A percentile compares a stretch with the other conserved stretches of the same genome.
Conservation (phyloP, 2,113 vertebrate genomes). For the Pterocles orientalis region DNA sequence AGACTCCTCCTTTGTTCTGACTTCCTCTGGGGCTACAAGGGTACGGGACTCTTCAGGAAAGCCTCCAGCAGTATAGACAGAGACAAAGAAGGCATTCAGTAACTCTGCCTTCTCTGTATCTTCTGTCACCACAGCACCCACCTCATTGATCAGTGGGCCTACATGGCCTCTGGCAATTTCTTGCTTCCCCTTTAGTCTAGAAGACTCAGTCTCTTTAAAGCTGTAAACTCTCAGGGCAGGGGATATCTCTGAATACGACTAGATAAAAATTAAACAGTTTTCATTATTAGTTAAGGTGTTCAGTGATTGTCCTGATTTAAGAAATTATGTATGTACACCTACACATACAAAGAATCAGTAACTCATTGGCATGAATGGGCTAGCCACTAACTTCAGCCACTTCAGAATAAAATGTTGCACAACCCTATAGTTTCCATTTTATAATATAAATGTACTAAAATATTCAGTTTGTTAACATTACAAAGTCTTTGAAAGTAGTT, state of each 20-base stretch:
- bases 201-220: background rate
- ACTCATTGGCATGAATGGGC: background rate
- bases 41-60: too few relatives aligned
- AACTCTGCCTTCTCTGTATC: too few relatives aligned
- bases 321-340: background rate
- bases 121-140: too few relatives aligned
- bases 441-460: background rate
- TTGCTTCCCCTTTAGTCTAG: background rate
- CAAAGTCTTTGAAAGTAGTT: background rate
- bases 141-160: too few relatives aligned
- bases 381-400: background rate
- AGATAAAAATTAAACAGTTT: background rate
- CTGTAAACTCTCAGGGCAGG: background rate
- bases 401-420: background rate
- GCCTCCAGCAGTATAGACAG: too few relatives aligned
- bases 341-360: background rate
- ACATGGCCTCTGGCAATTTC: too few relatives aligned
- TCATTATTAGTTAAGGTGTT: background rate
- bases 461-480: background rate
- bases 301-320: background rate
- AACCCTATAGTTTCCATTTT: background rate
- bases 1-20: too few relatives aligned
- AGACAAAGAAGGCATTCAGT: too few relatives aligned
- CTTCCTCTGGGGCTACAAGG: too few relatives aligned
- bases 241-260: background rate